phyloP scores from a whole-genome alignment of 2,888 invertebrate genomes.

The Hecatera dysodea region DNA sequence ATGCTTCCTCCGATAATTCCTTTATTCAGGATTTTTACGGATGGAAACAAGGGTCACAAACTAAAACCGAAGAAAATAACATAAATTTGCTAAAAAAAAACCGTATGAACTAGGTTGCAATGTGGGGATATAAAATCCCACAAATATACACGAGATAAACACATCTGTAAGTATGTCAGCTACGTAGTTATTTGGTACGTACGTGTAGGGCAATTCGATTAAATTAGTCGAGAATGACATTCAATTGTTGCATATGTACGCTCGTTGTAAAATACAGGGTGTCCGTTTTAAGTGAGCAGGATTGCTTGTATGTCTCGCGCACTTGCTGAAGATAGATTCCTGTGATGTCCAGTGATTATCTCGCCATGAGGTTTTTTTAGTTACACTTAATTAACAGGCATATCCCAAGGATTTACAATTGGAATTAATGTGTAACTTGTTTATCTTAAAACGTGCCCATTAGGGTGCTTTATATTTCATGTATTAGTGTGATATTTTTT shows the following conservation, averaged over 20 bases:
- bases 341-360: background rate
- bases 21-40: background rate
- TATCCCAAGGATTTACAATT: too few relatives aligned
- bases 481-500: too few relatives aligned
- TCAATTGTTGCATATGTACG: conserved; percentile 61
- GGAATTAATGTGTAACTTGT: too few relatives aligned
- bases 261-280: conserved; percentile 45
- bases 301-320: too few relatives aligned
- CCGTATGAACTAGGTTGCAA: background rate
- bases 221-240: conserved; percentile 67
- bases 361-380: too few relatives aligned
- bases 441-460: too few relatives aligned
- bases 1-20: background rate
- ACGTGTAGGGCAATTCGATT: conserved; percentile 66
- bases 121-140: background rate
- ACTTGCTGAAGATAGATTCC: background rate
- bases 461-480: too few relatives aligned
- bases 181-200: conserved; percentile 50
- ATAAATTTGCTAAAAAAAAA: background rate
- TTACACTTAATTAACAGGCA: too few relatives aligned
- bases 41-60: background rate
- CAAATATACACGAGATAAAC: conserved; percentile 22
- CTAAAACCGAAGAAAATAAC: background rate
- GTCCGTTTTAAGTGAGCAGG: background rate
- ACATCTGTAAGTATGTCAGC: conserved; percentile 55